phyloP scores from a whole-genome alignment of 2,797 vertebrate species.

The Channa striata region DNA sequence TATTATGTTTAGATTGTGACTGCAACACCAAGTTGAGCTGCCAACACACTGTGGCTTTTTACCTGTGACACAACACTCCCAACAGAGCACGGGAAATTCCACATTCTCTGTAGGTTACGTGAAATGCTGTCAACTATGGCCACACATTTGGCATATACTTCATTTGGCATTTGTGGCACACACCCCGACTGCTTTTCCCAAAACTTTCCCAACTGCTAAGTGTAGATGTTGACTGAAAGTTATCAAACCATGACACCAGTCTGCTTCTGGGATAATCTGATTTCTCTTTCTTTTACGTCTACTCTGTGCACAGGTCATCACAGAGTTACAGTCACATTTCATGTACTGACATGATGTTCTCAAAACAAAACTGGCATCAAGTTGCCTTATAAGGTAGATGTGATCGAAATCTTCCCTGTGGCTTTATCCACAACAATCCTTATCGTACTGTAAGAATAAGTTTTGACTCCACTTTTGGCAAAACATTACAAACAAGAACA shows the following conservation, averaged over 20 bases:
- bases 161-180: neutral
- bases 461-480: constrained; percentile 50
- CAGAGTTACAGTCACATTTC: constrained; percentile 29
- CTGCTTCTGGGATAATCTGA: constrained; percentile 15
- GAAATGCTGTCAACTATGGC: constrained; percentile 24
- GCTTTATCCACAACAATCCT: constrained; percentile 36
- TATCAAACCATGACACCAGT: neutral
- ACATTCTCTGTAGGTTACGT: constrained; percentile 40
- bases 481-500: constrained; percentile 10
- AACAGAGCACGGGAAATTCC: constrained; percentile 56
- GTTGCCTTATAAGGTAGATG: constrained; percentile 10
- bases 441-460: constrained; percentile 26
- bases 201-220: neutral
- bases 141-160: neutral
- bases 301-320: neutral
- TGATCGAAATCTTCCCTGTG: constrained; percentile 39
- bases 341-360: constrained; percentile 38
- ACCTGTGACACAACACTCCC: constrained; percentile 40
- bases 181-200: neutral
- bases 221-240: neutral
- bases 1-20: neutral
- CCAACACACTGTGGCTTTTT: constrained; percentile 32
- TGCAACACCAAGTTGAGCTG: constrained; percentile 9
- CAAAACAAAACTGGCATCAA: constrained; percentile 16
- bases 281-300: constrained; percentile 14